Evolutionary conservation across 2,888 invertebrate species (phyloP).

Genomic region (Acrobeloides nanus): DNA sequence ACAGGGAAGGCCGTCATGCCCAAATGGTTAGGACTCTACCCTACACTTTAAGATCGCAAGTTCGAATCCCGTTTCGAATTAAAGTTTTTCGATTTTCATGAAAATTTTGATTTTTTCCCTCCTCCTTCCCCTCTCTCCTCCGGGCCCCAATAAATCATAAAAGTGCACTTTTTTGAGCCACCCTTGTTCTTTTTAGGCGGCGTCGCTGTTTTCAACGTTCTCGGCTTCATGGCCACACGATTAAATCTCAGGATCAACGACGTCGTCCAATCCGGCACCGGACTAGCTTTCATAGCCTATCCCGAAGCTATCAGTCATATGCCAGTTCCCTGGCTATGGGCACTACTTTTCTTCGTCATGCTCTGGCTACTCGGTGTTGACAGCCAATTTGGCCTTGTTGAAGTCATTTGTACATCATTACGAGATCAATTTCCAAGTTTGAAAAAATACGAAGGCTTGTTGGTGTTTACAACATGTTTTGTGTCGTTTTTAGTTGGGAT

Average conservation of each 20-base stretch:
- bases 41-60: too few species aligned
- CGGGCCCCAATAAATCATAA: too few species aligned
- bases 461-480: slow-evolving; percentile 26
- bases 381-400: slow-evolving; percentile 34
- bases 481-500: slow-evolving; percentile 28
- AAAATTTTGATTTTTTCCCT: too few species aligned
- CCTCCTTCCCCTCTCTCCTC: too few species aligned
- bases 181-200: slow-evolving; percentile 22
- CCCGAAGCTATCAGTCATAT: slow-evolving; percentile 53
- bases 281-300: slow-evolving; percentile 55
- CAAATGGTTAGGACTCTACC: too few species aligned
- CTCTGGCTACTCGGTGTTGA: slow-evolving; percentile 54
- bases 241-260: slow-evolving; percentile 49
- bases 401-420: slow-evolving; percentile 33
- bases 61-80: too few species aligned
- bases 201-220: slow-evolving; percentile 53
- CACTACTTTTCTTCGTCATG: slow-evolving; percentile 55
- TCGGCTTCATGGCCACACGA: slow-evolving; percentile 55
- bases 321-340: slow-evolving; percentile 54
- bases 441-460: slow-evolving; percentile 22
- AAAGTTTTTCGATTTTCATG: too few species aligned
- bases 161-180: too few species aligned
- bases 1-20: too few species aligned
- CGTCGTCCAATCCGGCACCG: slow-evolving; percentile 46
- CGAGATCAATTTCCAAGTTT: slow-evolving; percentile 30